These are phyloP conservation scores for Patella depressa DNA, from an alignment of 2,888 invertebrate genomes.

Conservation along the genomic window DNA sequence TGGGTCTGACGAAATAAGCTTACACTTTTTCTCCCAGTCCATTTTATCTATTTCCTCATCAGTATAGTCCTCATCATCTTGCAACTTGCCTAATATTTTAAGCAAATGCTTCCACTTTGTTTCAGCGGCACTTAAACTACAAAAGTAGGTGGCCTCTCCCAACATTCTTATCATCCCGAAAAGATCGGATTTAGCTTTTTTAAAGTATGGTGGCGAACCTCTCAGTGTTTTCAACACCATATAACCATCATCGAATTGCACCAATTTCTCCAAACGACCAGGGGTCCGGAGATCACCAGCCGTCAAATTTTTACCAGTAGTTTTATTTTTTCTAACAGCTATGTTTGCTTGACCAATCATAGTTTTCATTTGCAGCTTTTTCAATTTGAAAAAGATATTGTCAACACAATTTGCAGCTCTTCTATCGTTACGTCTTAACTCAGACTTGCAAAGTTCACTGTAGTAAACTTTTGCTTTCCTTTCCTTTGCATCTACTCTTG, in stretches of 20 bases:
- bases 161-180: conserved; percentile 42
- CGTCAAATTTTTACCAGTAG: too few species aligned
- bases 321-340: too few species aligned
- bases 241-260: conserved; percentile 19
- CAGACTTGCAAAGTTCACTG: too few species aligned
- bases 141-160: conserved; percentile 37
- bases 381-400: too few species aligned
- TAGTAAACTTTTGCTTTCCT: too few species aligned
- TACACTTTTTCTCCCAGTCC: conserved; percentile 39
- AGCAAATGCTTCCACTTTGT: conserved; percentile 23
- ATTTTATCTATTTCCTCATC: conserved; percentile 24
- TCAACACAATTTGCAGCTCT: too few species aligned
- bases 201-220: conserved; percentile 12
- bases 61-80: conserved; percentile 30
- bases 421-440: too few species aligned
- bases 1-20: conserved; percentile 42
- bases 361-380: too few species aligned
- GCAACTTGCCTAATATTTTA: conserved; percentile 13
- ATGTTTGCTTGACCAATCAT: too few species aligned
- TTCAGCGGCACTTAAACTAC: conserved; percentile 38
- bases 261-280: too few species aligned
- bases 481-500: too few species aligned
- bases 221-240: conserved; percentile 26
- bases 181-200: conserved; percentile 24
- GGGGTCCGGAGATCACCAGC: too few species aligned